phyloP scores from a whole-genome alignment of 2,113 vertebrate genomes.

The Platichthys stellatus region DNA sequence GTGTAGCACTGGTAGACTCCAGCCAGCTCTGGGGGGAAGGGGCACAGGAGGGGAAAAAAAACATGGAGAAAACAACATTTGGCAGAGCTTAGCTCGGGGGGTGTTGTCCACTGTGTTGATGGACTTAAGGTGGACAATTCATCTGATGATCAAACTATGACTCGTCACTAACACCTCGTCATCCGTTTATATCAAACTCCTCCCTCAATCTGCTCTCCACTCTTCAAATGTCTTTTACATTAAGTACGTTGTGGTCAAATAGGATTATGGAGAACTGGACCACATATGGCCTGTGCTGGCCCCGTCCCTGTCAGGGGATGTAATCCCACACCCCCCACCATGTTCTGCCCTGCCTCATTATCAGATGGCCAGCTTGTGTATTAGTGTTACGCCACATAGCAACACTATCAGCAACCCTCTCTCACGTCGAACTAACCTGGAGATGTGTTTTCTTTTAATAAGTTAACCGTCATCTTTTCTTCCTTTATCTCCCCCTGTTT shows the following conservation, averaged over 20 bases:
- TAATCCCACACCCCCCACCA: slow-evolving; percentile 41
- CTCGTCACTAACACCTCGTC: slow-evolving; percentile 50
- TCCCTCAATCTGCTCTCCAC: slow-evolving; percentile 37
- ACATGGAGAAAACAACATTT: slow-evolving; percentile 64
- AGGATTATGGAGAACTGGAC: slow-evolving; percentile 65
- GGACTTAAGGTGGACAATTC: slow-evolving; percentile 68
- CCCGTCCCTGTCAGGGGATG: slow-evolving; percentile 48
- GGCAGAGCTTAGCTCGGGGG: slow-evolving; percentile 37
- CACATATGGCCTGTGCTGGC: slow-evolving; percentile 69
- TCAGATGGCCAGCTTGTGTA: slow-evolving; percentile 63
- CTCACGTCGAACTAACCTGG: slow-evolving; percentile 12
- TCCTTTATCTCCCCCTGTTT: slow-evolving; percentile 38
- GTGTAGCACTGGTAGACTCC: slow-evolving; percentile 33
- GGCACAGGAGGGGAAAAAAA: neutral
- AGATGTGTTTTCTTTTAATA: neutral
- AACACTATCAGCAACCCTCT: slow-evolving; percentile 23
- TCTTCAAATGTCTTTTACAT: slow-evolving; percentile 45
- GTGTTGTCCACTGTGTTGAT: slow-evolving; percentile 37
- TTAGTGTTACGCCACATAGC: slow-evolving; percentile 39
- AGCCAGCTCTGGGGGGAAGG: slow-evolving; percentile 4
- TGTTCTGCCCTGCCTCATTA: slow-evolving; percentile 57
- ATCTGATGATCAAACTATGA: slow-evolving; percentile 60
- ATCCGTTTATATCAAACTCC: slow-evolving; percentile 67
- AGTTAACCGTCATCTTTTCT: slow-evolving; percentile 19
- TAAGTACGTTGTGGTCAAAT: slow-evolving; percentile 65